A percentile compares a stretch with the other conserved stretches of the same genome.
Conservation (phyloP, 2,888 invertebrate species). For the Amitus sp. region DNA sequence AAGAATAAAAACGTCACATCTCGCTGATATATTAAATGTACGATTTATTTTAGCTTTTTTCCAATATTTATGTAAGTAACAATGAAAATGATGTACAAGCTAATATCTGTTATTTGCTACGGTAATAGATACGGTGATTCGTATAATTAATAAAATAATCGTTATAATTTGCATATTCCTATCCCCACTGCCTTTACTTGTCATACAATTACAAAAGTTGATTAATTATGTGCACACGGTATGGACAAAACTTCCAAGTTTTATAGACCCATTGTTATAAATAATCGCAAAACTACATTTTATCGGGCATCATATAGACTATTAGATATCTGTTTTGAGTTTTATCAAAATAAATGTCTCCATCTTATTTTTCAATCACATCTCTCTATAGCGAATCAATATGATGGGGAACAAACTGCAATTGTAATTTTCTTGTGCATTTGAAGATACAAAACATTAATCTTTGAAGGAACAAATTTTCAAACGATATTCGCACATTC, state of each 20-base stretch:
- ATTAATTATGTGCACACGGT: constrained; percentile 42
- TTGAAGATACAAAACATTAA: too few relatives aligned
- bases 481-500: too few relatives aligned
- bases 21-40: constrained; percentile 61
- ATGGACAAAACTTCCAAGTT: constrained; percentile 29
- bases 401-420: too few relatives aligned
- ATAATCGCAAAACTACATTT: too few relatives aligned
- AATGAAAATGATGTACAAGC: constrained; percentile 64
- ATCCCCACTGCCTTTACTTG: constrained; percentile 63
- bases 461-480: too few relatives aligned
- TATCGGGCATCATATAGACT: too few relatives aligned
- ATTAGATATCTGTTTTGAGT: too few relatives aligned
- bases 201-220: constrained; percentile 56
- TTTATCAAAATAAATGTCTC: too few relatives aligned
- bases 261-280: too few relatives aligned
- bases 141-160: constrained; percentile 54
- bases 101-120: constrained; percentile 57
- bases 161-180: constrained; percentile 51
- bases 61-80: constrained; percentile 66
- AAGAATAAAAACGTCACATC: constrained; percentile 19
- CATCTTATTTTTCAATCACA: too few relatives aligned
- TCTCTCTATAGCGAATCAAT: too few relatives aligned
- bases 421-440: too few relatives aligned
- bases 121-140: constrained; percentile 57
- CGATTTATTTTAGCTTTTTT: constrained; percentile 62